These are phyloP conservation scores for Pseudomugil gertrudae DNA, from an alignment of 2,797 vertebrate genomes.

Conservation along the genomic window DNA sequence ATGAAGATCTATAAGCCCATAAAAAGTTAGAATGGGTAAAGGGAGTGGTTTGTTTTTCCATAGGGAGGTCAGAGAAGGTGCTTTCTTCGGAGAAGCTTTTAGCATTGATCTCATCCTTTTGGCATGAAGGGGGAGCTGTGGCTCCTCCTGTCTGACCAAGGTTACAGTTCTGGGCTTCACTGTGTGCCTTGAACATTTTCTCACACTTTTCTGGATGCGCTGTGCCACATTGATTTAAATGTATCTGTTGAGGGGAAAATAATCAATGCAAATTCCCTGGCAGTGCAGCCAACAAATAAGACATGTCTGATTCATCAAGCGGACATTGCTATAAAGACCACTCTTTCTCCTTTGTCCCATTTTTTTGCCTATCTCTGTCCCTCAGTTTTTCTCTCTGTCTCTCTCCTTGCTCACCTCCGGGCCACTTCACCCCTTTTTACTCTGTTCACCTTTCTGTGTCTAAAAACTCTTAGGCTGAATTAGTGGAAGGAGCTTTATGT, in stretches of 20 bases:
- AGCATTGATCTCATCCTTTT: slow-evolving; percentile 83
- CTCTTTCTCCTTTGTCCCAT: slow-evolving; percentile 75
- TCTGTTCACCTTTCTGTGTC: slow-evolving; percentile 70
- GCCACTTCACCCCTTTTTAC: slow-evolving; percentile 76
- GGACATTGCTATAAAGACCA: slow-evolving; percentile 90
- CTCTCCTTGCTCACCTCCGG: slow-evolving; percentile 80
- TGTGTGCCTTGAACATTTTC: slow-evolving; percentile 76
- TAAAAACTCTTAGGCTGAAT: slow-evolving; percentile 86
- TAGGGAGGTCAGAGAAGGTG: slow-evolving; percentile 51
- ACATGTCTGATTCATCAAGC: slow-evolving; percentile 91
- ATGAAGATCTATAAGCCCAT: slow-evolving; percentile 71
- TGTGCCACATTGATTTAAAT: slow-evolving; percentile 91
- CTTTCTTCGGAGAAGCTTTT: slow-evolving; percentile 49
- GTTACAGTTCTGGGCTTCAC: slow-evolving; percentile 71
- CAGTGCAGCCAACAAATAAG: slow-evolving; percentile 86
- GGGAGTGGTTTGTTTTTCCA: slow-evolving; percentile 47
- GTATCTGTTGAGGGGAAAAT: slow-evolving; percentile 93
- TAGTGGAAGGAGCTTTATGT: slow-evolving; percentile 87
- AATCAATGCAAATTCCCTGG: slow-evolving; percentile 97
- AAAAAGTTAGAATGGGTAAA: slow-evolving; percentile 49
- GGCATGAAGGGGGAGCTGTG: slow-evolving; percentile 98
- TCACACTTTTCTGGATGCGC: slow-evolving; percentile 84
- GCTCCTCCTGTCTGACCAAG: slow-evolving; percentile 86
- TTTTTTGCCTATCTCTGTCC: slow-evolving; percentile 44
- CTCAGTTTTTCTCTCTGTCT: slow-evolving; percentile 15